These are phyloP conservation scores for Urophycis tenuis DNA, from an alignment of 2,797 vertebrate genomes.

Conservation along the genomic window DNA sequence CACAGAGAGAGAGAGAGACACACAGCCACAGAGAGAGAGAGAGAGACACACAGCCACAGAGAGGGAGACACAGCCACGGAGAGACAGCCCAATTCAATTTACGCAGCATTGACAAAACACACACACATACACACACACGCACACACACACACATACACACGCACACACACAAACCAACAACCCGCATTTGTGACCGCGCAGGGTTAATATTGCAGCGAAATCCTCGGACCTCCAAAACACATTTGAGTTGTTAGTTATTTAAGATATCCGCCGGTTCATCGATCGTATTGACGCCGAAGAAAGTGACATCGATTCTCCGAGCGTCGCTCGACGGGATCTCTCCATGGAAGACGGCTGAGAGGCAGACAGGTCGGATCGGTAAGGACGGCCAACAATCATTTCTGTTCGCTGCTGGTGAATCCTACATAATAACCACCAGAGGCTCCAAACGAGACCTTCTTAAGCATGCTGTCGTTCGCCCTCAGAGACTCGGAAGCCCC, in stretches of 20 bases:
- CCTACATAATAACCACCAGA: constrained; percentile 17
- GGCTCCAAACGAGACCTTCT: constrained; percentile 37
- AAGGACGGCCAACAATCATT: constrained; percentile 35
- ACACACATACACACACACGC: constrained; percentile 5
- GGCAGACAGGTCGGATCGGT: constrained; percentile 31
- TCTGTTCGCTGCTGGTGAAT: constrained; percentile 24
- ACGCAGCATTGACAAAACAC: constrained; percentile 43
- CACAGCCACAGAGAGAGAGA: too few species aligned
- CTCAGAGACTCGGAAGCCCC: constrained; percentile 40
- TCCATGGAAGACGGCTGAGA: constrained; percentile 63
- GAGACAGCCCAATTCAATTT: not conserved
- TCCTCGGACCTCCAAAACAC: constrained; percentile 14
- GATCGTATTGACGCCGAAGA: constrained; percentile 40
- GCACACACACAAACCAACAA: not conserved
- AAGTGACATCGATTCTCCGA: constrained; percentile 50
- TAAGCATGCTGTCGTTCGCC: constrained; percentile 51
- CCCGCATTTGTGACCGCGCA: constrained; percentile 4
- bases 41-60: not conserved
- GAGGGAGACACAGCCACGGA: too few species aligned
- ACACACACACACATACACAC: too few species aligned
- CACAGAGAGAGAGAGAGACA: too few species aligned
- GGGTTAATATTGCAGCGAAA: constrained; percentile 27
- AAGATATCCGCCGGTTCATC: constrained; percentile 30
- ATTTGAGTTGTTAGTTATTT: not conserved
- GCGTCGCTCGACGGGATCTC: constrained; percentile 41